Evolutionary conservation across 2,797 vertebrate species (phyloP).

Genomic region (Tenualosa ilisha): DNA sequence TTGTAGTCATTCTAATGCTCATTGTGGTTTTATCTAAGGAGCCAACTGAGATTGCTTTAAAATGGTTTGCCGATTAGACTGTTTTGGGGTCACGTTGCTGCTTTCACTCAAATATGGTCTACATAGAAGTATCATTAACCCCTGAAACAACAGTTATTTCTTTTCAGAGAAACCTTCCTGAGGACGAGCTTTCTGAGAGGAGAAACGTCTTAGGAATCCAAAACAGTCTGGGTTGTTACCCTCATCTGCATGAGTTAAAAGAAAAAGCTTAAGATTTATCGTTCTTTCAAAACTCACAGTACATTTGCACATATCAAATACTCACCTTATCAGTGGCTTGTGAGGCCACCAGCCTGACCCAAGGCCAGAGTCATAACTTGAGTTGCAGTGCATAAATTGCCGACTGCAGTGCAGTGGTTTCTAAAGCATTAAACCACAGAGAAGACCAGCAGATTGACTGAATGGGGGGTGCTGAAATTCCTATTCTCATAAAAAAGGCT

Average conservation of each 20-base stretch:
- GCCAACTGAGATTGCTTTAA: constrained; percentile 2
- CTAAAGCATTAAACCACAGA: constrained; percentile 39
- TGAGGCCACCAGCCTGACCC: not conserved
- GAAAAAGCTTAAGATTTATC: not conserved
- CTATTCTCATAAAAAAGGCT: constrained; percentile 28
- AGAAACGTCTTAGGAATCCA: not conserved
- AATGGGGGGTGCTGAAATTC: constrained; percentile 42
- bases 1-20: not conserved
- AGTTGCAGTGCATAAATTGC: constrained; percentile 7
- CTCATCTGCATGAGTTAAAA: not conserved
- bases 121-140: not conserved
- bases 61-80: constrained; percentile 5
- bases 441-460: constrained; percentile 28
- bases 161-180: not conserved
- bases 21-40: not conserved
- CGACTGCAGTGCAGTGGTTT: constrained; percentile 27
- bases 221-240: not conserved
- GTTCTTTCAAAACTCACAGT: not conserved
- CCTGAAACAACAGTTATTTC: not conserved
- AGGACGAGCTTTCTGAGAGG: not conserved
- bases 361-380: not conserved
- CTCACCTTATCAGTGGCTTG: not conserved
- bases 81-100: not conserved
- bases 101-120: not conserved
- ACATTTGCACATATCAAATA: not conserved